Percentiles rank a stretch among this genome's conserved stretches.
phyloP scores from a whole-genome alignment of 2,888 invertebrate genomes.

The Drosophila tanythrix region DNA sequence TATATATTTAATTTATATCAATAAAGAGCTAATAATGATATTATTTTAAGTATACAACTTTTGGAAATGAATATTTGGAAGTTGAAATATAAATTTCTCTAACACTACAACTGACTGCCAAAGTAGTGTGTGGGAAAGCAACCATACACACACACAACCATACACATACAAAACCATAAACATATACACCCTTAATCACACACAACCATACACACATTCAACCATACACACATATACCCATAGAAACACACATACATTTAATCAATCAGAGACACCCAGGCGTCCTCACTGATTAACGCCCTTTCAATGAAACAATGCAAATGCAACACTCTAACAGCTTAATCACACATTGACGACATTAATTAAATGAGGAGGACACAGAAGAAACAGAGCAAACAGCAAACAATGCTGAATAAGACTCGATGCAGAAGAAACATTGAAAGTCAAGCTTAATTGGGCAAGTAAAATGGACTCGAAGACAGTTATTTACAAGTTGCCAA shows the following conservation, averaged over 20 bases:
- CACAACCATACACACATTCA: rapidly evolving
- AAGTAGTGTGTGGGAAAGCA: background rate
- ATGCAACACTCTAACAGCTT: conserved; percentile 5
- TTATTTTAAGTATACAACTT: too few species aligned
- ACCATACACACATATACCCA: background rate
- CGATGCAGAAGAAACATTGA: background rate
- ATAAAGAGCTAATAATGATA: too few species aligned
- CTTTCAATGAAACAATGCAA: background rate
- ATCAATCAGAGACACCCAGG: background rate
- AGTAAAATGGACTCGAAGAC: conserved; percentile 36
- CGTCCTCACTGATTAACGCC: background rate
- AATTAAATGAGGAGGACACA: conserved; percentile 42
- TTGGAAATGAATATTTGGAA: background rate
- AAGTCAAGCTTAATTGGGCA: conserved; percentile 13
- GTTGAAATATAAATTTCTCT: background rate
- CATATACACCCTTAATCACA: rapidly evolving
- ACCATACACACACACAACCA: background rate
- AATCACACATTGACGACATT: conserved; percentile 37
- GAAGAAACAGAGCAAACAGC: background rate
- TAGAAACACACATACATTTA: background rate
- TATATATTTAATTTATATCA: background rate
- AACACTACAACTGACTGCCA: background rate
- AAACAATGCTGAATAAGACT: conserved; percentile 9
- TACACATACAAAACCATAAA: background rate
- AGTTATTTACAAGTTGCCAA: conserved; percentile 45